Percentiles rank a stretch among this genome's conserved stretches.
Evolutionary conservation across 2,113 vertebrate genomes (phyloP).

Genomic region (Mustela lutreola): DNA sequence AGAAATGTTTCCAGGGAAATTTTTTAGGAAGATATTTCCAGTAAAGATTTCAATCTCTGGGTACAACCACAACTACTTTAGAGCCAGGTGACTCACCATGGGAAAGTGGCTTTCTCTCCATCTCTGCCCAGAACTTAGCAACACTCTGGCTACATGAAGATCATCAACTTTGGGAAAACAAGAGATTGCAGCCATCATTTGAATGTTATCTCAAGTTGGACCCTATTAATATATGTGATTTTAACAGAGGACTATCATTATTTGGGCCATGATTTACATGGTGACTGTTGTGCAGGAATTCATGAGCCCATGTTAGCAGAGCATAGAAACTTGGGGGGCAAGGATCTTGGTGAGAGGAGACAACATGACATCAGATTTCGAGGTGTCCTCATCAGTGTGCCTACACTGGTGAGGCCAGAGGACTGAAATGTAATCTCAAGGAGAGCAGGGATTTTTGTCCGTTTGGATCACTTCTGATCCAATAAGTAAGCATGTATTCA

Average conservation of each 20-base stretch:
- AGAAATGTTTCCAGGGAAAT: not conserved
- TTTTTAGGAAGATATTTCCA: not conserved
- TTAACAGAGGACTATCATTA: not conserved
- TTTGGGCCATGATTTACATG: not conserved
- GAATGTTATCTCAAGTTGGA: not conserved
- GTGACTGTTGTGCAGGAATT: not conserved
- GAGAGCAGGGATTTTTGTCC: not conserved
- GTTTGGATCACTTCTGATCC: not conserved
- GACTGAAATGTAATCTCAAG: not conserved
- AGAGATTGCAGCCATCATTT: not conserved
- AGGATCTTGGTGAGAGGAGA: not conserved
- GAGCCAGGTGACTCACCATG: not conserved
- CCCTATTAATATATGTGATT: not conserved
- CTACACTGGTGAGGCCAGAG: not conserved
- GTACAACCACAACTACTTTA: not conserved
- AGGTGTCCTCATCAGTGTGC: not conserved
- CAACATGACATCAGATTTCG: not conserved
- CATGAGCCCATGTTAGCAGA: not conserved
- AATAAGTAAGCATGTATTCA: not conserved
- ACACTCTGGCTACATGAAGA: not conserved
- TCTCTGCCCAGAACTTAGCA: not conserved
- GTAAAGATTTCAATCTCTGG: not conserved
- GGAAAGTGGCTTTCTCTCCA: not conserved
- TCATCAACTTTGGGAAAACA: not conserved
- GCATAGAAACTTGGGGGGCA: not conserved